These are phyloP conservation scores for Salticus scenicus DNA, from an alignment of 2,888 invertebrate species.

Conservation along the genomic window DNA sequence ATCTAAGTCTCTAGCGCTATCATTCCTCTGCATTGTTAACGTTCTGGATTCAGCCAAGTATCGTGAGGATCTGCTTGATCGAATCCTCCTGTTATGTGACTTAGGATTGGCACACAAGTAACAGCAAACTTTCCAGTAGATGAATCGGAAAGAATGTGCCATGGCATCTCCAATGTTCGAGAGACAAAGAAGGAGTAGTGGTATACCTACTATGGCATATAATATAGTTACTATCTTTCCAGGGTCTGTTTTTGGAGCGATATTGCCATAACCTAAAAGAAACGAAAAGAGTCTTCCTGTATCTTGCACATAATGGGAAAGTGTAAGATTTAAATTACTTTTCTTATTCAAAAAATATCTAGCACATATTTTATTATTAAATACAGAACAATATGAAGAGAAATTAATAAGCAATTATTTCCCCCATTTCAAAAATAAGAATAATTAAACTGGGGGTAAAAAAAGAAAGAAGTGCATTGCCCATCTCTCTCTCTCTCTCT, in stretches of 20 bases:
- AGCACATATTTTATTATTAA: too few relatives aligned
- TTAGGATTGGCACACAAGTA: constrained; percentile 88
- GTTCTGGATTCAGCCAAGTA: constrained; percentile 50
- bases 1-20: not conserved
- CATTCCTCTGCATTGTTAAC: constrained; percentile 25
- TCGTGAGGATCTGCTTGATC: constrained; percentile 76
- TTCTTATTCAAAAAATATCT: too few relatives aligned
- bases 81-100: constrained; percentile 73
- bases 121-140: constrained; percentile 93
- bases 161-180: constrained; percentile 95
- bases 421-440: too few relatives aligned
- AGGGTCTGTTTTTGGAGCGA: constrained; percentile 93
- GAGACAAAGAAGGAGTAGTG: constrained; percentile 93
- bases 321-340: too few relatives aligned
- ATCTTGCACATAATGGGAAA: too few relatives aligned
- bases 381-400: too few relatives aligned
- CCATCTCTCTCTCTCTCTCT: too few relatives aligned
- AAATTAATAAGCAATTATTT: too few relatives aligned
- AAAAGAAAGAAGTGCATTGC: too few relatives aligned
- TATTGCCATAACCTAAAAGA: constrained; percentile 93
- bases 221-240: constrained; percentile 96
- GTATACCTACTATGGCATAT: constrained; percentile 94
- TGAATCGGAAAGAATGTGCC: constrained; percentile 93
- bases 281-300: too few relatives aligned
- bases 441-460: too few relatives aligned